Percentiles rank a stretch among this genome's conserved stretches.
phyloP scores from a whole-genome alignment of 2,888 invertebrate species.

The Torymus texanus region DNA sequence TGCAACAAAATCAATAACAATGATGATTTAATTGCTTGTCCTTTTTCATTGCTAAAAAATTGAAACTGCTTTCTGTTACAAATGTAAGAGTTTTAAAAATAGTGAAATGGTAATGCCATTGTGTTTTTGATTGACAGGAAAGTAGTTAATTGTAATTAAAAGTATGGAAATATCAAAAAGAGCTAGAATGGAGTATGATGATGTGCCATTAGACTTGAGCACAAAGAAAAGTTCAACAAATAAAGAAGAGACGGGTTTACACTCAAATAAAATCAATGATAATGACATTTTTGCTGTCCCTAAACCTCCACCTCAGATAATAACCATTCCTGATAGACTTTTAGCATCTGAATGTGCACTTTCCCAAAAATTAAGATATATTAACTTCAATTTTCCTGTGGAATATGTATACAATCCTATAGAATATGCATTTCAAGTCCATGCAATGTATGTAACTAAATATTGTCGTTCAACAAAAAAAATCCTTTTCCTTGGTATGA shows the following conservation, averaged over 20 bases:
- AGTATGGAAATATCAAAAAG: conserved; percentile 60
- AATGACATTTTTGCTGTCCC: conserved; percentile 51
- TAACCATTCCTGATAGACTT: conserved; percentile 62
- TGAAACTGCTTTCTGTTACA: background rate
- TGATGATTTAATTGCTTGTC: conserved; percentile 51
- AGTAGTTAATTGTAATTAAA: conserved; percentile 46
- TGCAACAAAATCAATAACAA: conserved; percentile 57
- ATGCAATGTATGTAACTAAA: conserved; percentile 84
- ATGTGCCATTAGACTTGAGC: conserved; percentile 64
- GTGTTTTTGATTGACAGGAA: conserved; percentile 51
- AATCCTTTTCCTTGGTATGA: conserved; percentile 93
- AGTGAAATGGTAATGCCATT: conserved; percentile 36
- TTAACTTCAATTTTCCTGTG: conserved; percentile 74
- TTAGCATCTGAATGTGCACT: conserved; percentile 65
- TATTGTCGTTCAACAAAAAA: conserved; percentile 82
- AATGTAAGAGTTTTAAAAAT: background rate
- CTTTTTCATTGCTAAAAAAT: conserved; percentile 42
- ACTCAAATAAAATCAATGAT: conserved; percentile 40
- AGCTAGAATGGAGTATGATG: conserved; percentile 61
- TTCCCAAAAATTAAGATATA: conserved; percentile 58
- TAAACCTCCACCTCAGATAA: conserved; percentile 47
- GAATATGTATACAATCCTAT: conserved; percentile 89
- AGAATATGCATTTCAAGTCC: conserved; percentile 87
- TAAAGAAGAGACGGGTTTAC: conserved; percentile 49
- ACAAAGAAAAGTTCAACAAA: conserved; percentile 54